phyloP scores from a whole-genome alignment of 2,888 invertebrate species.

The Tholera decimalis region DNA sequence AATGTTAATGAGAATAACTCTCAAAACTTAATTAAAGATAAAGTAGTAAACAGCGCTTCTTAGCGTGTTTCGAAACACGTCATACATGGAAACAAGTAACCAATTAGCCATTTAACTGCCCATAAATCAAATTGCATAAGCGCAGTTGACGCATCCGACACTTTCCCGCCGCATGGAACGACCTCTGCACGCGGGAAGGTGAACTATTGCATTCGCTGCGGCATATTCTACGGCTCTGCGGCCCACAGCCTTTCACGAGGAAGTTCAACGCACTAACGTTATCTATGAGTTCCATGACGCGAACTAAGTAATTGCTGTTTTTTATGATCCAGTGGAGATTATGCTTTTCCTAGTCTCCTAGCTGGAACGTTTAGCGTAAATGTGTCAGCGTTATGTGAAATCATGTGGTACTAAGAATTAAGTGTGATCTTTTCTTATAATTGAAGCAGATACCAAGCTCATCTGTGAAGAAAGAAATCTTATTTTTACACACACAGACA shows the following conservation, averaged over 20 bases:
- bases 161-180: conserved; percentile 62
- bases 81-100: conserved; percentile 15
- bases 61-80: conserved; percentile 25
- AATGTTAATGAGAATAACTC: conserved; percentile 12
- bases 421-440: conserved; percentile 21
- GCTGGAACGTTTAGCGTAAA: conserved; percentile 47
- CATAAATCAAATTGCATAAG: conserved; percentile 58
- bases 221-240: conserved; percentile 43
- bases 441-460: not conserved
- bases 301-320: conserved; percentile 54
- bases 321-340: conserved; percentile 50
- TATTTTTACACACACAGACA: not conserved
- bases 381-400: conserved; percentile 43
- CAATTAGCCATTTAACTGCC: conserved; percentile 41
- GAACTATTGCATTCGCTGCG: conserved; percentile 57
- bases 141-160: conserved; percentile 51
- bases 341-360: conserved; percentile 43
- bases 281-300: conserved; percentile 52
- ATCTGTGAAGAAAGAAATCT: too few species aligned
- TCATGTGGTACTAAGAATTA: conserved; percentile 18
- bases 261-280: conserved; percentile 63
- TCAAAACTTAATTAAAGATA: not conserved
- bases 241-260: conserved; percentile 26
- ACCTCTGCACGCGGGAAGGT: conserved; percentile 66
- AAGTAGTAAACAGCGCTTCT: not conserved